phyloP scores from a whole-genome alignment of 2,113 vertebrate species.

The Haplotaxodon microlepis region DNA sequence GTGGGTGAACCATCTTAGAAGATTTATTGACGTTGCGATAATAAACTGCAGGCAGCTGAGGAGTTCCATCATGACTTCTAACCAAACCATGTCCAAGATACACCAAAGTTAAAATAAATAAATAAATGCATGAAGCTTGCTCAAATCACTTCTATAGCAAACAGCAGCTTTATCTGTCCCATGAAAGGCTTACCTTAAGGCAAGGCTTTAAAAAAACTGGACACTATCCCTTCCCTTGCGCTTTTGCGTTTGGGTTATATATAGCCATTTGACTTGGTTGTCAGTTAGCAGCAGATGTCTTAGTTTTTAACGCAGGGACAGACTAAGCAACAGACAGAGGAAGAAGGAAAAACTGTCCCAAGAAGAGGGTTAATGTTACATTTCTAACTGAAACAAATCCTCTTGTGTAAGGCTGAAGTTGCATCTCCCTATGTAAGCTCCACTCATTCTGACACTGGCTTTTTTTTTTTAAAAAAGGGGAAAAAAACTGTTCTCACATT shows the following conservation, averaged over 20 bases:
- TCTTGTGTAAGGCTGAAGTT: not conserved
- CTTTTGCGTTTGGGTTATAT: conserved; percentile 25
- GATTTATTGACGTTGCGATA: not conserved
- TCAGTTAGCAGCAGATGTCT: not conserved
- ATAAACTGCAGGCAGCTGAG: not conserved
- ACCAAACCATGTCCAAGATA: not conserved
- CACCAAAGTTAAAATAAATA: not conserved
- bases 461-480: not conserved
- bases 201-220: conserved; percentile 20
- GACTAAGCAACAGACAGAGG: not conserved
- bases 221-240: not conserved
- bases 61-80: not conserved
- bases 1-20: not conserved
- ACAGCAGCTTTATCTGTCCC: conserved; percentile 16
- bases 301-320: not conserved
- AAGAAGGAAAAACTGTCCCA: not conserved
- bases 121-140: not conserved
- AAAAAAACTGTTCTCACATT: not conserved
- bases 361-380: not conserved
- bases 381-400: not conserved
- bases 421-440: not conserved
- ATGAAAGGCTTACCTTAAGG: conserved; percentile 39
- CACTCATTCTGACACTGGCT: not conserved
- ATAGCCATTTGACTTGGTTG: conserved; percentile 40
- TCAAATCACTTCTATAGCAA: conserved; percentile 1